These are phyloP conservation scores for Drosophila busckii DNA, from an alignment of 1,140 invertebrate species.

Conservation along the genomic window DNA sequence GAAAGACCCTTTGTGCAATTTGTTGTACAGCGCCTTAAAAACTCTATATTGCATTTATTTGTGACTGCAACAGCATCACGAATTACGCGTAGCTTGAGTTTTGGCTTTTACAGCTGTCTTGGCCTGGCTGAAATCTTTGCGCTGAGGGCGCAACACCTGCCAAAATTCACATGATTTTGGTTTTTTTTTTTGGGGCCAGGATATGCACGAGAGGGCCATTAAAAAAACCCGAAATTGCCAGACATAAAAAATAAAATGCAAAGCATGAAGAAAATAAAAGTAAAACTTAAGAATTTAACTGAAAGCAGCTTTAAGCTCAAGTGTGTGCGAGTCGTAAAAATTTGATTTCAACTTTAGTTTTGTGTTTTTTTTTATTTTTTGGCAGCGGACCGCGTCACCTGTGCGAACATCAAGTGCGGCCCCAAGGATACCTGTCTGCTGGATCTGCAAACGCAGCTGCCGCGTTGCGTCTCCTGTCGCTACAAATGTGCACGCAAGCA, in stretches of 20 bases:
- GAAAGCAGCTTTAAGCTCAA: conserved; percentile 48
- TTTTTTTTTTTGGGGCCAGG: too few species aligned
- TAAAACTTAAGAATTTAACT: conserved; percentile 25
- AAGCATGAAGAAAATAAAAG: conserved; percentile 7
- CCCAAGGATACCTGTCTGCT: conserved; percentile 87
- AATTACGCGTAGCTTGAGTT: too few species aligned
- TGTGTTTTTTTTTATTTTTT: conserved; percentile 41
- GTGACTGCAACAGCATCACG: too few species aligned
- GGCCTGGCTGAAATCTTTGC: conserved; percentile 5
- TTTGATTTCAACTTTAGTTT: conserved; percentile 35
- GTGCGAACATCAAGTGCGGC: conserved; percentile 86
- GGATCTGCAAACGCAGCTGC: conserved; percentile 84
- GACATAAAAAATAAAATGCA: conserved; percentile 34
- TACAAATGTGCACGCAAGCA: conserved; percentile 76
- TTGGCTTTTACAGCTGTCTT: conserved; percentile 3
- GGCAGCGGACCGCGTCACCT: conserved; percentile 84
- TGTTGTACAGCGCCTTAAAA: too few species aligned
- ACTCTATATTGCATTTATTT: too few species aligned
- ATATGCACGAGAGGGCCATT: conserved; percentile 35
- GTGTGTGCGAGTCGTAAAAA: conserved; percentile 47
- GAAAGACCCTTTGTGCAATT: too few species aligned
- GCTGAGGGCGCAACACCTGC: conserved; percentile 36
- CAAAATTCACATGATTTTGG: conserved; percentile 36
- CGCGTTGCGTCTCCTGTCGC: conserved; percentile 88
- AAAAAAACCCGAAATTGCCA: conserved; percentile 50